phyloP scores from a whole-genome alignment of 1,140 invertebrate genomes.

The Drosophila pruinosa region DNA sequence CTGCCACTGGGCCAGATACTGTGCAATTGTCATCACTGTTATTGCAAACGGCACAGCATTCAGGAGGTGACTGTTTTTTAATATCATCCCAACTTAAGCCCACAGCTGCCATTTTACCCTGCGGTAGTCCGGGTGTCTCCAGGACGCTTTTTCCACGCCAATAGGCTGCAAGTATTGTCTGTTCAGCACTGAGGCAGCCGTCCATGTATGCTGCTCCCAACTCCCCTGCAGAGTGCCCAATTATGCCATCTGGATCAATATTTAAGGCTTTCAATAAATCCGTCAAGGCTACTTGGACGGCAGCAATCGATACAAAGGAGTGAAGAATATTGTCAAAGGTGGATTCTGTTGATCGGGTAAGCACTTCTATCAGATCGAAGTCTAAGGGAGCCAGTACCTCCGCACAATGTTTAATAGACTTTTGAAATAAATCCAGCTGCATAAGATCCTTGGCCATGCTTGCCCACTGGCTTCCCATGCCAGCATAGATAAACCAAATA shows the following conservation, averaged over 20 bases:
- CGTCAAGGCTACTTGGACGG: conserved; percentile 96
- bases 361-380: conserved; percentile 91
- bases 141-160: conserved; percentile 94
- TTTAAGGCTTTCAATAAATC: conserved; percentile 91
- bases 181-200: conserved; percentile 95
- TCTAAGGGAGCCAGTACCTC: conserved; percentile 85
- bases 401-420: conserved; percentile 90
- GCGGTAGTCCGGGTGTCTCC: conserved; percentile 87
- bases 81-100: conserved; percentile 95
- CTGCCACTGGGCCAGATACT: conserved; percentile 92
- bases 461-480: conserved; percentile 98
- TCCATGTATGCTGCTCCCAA: conserved; percentile 98
- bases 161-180: conserved; percentile 95
- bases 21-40: conserved; percentile 96
- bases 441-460: conserved; percentile 95
- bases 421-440: conserved; percentile 90
- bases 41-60: conserved; percentile 94
- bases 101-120: conserved; percentile 92
- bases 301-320: conserved; percentile 96
- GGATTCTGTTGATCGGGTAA: conserved; percentile 89
- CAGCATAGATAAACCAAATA: conserved; percentile 97
- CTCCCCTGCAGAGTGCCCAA: conserved; percentile 98
- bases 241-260: conserved; percentile 94
- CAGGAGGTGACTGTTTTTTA: conserved; percentile 87
- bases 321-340: conserved; percentile 93